Conservation (phyloP, 2,888 invertebrate genomes). For the Dioctria linearis region DNA sequence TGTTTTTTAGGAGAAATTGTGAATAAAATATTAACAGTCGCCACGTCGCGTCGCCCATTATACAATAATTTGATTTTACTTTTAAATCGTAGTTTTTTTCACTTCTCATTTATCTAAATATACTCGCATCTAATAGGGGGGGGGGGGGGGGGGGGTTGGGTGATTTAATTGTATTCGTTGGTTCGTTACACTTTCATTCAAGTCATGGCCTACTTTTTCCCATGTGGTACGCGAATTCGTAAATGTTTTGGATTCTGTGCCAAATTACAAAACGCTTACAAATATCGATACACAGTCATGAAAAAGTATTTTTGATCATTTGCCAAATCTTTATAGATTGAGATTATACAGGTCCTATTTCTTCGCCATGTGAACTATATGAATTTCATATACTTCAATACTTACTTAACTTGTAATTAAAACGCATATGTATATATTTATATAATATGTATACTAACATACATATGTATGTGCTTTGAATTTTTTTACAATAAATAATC, state of each 20-base stretch:
- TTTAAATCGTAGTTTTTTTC: not conserved
- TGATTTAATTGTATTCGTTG: not conserved
- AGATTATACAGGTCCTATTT: not conserved
- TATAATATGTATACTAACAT: no score
- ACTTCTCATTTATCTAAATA: not conserved
- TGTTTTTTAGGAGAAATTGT: not conserved
- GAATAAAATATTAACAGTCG: not conserved
- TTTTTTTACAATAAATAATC: no score
- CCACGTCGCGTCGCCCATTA: no score
- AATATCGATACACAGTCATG: not conserved
- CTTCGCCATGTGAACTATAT: not conserved
- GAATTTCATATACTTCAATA: no score
- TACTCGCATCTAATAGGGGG: not conserved
- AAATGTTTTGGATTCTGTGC: conserved; percentile 19
- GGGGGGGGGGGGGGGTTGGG: not conserved
- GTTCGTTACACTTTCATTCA: conserved; percentile 8
- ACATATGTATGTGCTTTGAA: no score
- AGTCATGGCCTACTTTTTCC: conserved; percentile 18
- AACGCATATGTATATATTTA: no score
- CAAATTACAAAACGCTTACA: conserved; percentile 10
- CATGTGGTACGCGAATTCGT: conserved; percentile 3
- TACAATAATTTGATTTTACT: not conserved
- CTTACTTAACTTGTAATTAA: no score
- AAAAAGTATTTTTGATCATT: not conserved
- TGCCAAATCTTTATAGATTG: not conserved